These are phyloP conservation scores for Chascanopsetta lugubris DNA, from an alignment of 2,113 vertebrate genomes.

Conservation along the genomic window DNA sequence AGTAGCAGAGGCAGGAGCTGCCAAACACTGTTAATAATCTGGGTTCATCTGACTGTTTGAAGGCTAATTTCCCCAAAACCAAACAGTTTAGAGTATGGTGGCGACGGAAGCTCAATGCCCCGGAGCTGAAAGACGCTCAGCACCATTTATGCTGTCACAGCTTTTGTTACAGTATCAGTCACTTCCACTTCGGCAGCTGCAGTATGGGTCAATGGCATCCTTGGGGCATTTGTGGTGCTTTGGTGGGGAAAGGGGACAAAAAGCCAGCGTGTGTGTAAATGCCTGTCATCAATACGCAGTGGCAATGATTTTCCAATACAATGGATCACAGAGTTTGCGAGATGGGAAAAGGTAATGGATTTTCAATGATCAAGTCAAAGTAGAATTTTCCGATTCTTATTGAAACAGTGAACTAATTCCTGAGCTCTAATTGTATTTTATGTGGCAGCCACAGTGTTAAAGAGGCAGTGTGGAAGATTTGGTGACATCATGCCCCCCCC, in stretches of 20 bases:
- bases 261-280: neutral
- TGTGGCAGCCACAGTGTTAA: neutral
- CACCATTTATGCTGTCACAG: constrained; percentile 61
- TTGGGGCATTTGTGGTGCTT: constrained; percentile 46
- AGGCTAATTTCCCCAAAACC: constrained; percentile 12
- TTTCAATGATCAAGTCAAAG: constrained; percentile 44
- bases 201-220: constrained; percentile 58
- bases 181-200: constrained; percentile 59
- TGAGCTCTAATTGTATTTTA: constrained; percentile 21
- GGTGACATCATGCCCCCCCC: too few species aligned
- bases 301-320: constrained; percentile 39
- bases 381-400: constrained; percentile 28
- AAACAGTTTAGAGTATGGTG: constrained; percentile 11
- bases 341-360: constrained; percentile 40
- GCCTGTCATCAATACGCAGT: constrained; percentile 36
- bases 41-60: constrained; percentile 13
- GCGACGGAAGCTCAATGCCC: constrained; percentile 25
- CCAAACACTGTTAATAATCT: constrained; percentile 9
- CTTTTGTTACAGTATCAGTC: constrained; percentile 58
- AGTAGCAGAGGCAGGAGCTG: constrained; percentile 4
- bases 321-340: constrained; percentile 31
- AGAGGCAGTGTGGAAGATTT: too few species aligned
- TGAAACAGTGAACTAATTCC: constrained; percentile 29
- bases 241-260: constrained; percentile 11
- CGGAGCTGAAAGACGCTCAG: constrained; percentile 44